A percentile compares a stretch with the other conserved stretches of the same genome.
Evolutionary conservation across 2,113 vertebrate genomes (phyloP).

Genomic region (Myiopsitta monachus): DNA sequence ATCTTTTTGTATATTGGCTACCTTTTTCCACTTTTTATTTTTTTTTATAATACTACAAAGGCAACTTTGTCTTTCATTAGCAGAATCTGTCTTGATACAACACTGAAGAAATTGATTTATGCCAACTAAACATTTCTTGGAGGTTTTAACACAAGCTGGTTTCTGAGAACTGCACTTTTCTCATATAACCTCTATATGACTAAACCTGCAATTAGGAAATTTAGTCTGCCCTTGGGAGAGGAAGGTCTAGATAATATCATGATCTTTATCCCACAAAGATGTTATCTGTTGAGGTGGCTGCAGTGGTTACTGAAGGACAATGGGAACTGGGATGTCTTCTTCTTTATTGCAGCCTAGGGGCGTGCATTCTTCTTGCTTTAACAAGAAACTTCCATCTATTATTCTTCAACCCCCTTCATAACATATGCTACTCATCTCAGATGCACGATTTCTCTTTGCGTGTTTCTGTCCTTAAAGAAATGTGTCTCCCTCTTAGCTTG

Average conservation of each 20-base stretch:
- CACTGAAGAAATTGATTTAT: background rate
- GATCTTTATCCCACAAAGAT: background rate
- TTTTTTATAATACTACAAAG: background rate
- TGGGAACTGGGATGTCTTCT: constrained; percentile 4
- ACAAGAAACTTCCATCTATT: constrained; percentile 52
- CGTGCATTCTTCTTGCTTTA: constrained; percentile 48
- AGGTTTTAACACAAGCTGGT: background rate
- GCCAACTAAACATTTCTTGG: background rate
- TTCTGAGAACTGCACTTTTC: background rate
- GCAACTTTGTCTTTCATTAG: background rate
- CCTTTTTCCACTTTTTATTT: background rate
- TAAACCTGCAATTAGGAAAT: background rate
- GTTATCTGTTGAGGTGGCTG: background rate
- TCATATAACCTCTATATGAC: background rate
- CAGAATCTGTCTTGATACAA: background rate
- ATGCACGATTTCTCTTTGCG: background rate
- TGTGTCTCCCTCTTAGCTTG: background rate
- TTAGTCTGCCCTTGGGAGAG: background rate
- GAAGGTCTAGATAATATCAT: background rate
- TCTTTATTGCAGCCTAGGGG: constrained; percentile 42
- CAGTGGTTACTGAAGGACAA: constrained; percentile 51
- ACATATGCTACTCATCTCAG: background rate
- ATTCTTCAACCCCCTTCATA: constrained; percentile 30
- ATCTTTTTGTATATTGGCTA: background rate
- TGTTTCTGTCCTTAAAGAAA: background rate